Evolutionary conservation across 1,140 invertebrate species (phyloP).

Genomic region (Ericerus pela): DNA sequence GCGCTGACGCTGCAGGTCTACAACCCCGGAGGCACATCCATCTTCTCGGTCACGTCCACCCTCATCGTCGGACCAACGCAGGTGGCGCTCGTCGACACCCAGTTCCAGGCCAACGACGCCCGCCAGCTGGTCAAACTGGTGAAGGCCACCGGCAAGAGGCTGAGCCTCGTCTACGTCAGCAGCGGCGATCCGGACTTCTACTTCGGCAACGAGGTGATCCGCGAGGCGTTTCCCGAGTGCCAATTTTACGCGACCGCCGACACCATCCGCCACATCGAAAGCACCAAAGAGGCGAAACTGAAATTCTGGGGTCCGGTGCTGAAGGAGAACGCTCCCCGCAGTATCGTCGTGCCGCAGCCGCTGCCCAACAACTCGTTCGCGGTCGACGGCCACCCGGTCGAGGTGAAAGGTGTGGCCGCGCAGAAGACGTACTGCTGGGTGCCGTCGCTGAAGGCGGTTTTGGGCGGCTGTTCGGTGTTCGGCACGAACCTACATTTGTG

Average conservation of each 20-base stretch:
- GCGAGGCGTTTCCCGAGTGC: not conserved
- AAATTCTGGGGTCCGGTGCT: not conserved
- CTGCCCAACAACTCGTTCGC: not conserved
- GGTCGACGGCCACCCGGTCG: not conserved
- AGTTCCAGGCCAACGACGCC: not conserved
- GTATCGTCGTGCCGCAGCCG: not conserved
- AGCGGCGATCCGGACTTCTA: not conserved
- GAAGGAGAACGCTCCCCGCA: not conserved
- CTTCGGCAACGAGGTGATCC: not conserved
- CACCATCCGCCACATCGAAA: not conserved
- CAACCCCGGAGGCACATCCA: not conserved
- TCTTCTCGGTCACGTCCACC: not conserved
- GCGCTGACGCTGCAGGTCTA: no score
- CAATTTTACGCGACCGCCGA: not conserved
- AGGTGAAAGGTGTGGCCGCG: not conserved
- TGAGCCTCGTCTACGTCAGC: not conserved
- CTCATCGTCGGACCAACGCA: not conserved
- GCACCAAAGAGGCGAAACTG: not conserved
- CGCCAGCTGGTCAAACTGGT: not conserved
- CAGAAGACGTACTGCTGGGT: not conserved
- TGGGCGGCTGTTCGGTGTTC: not conserved
- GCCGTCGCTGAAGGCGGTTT: not conserved
- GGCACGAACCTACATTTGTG: not conserved
- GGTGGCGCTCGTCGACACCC: not conserved
- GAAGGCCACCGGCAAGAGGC: not conserved